Evolutionary conservation across 92 coral and sea anemone species (phyloP), one percentile per base, ranked within the genome.

Genomic region (Phymanthus crucifer): DNA sequence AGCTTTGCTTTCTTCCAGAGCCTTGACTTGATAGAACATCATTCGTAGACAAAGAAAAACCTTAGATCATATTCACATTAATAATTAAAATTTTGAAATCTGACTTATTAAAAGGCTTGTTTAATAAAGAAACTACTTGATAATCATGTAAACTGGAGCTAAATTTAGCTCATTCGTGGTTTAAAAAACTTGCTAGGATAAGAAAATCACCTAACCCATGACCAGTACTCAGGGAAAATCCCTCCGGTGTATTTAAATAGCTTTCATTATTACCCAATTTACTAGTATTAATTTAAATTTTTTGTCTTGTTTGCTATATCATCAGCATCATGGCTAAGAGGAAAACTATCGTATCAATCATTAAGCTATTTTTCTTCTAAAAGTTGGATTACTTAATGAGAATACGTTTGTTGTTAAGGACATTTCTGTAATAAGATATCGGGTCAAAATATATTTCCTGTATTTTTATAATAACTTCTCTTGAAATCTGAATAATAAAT

Each of bases 221-320:
- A 69, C 73, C 13, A 48, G 31, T 7, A 48, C 90, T 87, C 90
- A 87, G 90, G 90, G 90, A 78, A 87, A 87, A 87, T 87, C 90
- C 90, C 81, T 47, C 14, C 66, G 13, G 16, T 23, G 31, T 40
- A 47, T 40, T 24, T 18, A 57, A 33, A 12, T 46, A 6, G 6
- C 34, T 38, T 78, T 67, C 73, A 69, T 38, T 68, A 24, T 50
- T 47, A 73, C 57, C 6, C 36, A 71, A 37, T 71, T 33, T 71
- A 17, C 84, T 36, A 26, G 47, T 78, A 56, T n/a, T 40, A 29
- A 26, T 19, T 66, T 17, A 8, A 45, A 23, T 46, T 78, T 61
- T 45, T 14, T 79, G 18, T 72, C 73, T 79, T 79, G 58, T 72
- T 45, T 47, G 14, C 11, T 43, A 66, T 24, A 2, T 61, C 68